These are phyloP conservation scores for Drosophila nigritarsus DNA, from an alignment of 2,888 invertebrate species.

Conservation along the genomic window DNA sequence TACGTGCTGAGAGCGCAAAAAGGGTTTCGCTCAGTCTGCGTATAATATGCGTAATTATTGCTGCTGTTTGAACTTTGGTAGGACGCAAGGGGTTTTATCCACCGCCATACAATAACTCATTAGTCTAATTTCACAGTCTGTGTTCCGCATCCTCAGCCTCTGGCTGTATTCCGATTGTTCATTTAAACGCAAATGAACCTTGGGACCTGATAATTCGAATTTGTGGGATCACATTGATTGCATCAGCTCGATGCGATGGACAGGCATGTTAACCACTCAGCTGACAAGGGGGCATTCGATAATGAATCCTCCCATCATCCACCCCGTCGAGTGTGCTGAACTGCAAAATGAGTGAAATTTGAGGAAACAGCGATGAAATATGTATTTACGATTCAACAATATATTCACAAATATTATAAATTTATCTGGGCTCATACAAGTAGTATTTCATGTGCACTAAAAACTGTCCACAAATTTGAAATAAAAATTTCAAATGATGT, in stretches of 20 bases:
- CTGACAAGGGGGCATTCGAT: background rate
- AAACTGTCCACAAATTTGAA: no score
- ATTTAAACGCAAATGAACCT: conserved; percentile 77
- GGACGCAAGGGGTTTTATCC: conserved; percentile 30
- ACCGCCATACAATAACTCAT: conserved; percentile 71
- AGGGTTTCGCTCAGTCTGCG: conserved; percentile 18
- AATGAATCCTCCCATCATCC: background rate
- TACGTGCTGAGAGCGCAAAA: conserved; percentile 42
- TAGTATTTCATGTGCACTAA: background rate
- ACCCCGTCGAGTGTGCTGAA: background rate
- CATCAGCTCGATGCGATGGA: conserved; percentile 12
- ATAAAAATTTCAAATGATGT: no score
- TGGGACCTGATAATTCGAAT: conserved; percentile 56
- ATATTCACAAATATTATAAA: background rate
- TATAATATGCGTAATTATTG: conserved; percentile 75
- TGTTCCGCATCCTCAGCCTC: conserved; percentile 12
- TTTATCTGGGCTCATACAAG: background rate
- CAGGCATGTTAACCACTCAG: background rate
- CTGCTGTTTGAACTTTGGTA: conserved; percentile 71
- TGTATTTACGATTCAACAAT: background rate
- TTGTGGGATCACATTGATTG: conserved; percentile 52
- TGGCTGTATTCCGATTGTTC: conserved; percentile 42
- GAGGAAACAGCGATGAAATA: background rate
- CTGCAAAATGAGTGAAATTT: background rate
- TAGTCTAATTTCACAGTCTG: conserved; percentile 53